Evolutionary conservation across 2,888 invertebrate species (phyloP).

Genomic region (Spodoptera littoralis): DNA sequence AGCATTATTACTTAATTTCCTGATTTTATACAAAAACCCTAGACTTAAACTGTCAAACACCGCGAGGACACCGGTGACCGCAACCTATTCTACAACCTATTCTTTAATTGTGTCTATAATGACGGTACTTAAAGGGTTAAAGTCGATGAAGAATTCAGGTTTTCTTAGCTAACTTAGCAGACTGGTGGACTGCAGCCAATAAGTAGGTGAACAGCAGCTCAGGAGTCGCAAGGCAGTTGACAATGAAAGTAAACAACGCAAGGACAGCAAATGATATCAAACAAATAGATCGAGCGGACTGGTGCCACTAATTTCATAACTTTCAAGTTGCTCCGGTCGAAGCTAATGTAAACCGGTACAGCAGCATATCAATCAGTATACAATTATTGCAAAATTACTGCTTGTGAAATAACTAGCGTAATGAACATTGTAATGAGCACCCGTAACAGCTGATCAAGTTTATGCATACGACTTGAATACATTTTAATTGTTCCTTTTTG

Average conservation of each 20-base stretch:
- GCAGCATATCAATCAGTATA: conserved; percentile 61
- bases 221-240: not conserved
- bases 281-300: conserved; percentile 31
- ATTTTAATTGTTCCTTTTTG: too few species aligned
- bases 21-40: too few species aligned
- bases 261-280: conserved; percentile 52
- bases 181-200: too few species aligned
- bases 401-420: conserved; percentile 71
- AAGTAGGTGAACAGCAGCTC: too few species aligned
- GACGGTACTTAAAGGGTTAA: too few species aligned
- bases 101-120: too few species aligned
- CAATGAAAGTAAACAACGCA: conserved; percentile 50
- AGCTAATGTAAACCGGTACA: conserved; percentile 67
- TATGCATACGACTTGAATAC: conserved; percentile 7
- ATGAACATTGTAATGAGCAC: conserved; percentile 54
- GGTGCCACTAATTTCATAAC: conserved; percentile 62
- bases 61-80: too few species aligned
- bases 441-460: conserved; percentile 43
- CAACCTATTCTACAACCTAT: too few species aligned
- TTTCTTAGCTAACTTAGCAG: too few species aligned
- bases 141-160: too few species aligned
- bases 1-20: too few species aligned
- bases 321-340: conserved; percentile 61
- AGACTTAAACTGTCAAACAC: too few species aligned
- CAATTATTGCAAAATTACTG: conserved; percentile 69